Evolutionary conservation across 2,888 invertebrate genomes (phyloP).

Genomic region (Stenodera caucasica): DNA sequence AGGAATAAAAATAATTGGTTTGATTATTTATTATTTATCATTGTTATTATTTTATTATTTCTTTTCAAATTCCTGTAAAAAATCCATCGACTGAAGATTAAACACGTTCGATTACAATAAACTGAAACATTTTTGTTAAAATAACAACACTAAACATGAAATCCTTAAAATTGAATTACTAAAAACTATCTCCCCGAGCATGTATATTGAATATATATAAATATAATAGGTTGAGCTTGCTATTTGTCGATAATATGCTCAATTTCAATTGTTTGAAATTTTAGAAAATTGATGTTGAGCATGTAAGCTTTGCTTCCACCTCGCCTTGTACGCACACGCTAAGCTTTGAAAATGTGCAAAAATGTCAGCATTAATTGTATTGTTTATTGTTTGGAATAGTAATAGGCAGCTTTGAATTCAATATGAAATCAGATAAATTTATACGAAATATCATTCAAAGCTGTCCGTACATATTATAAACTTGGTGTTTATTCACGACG

Average conservation of each 20-base stretch:
- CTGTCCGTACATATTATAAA: slow-evolving; percentile 20
- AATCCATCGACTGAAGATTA: slow-evolving; percentile 30
- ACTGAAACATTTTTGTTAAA: slow-evolving; percentile 50
- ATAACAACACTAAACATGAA: slow-evolving; percentile 51
- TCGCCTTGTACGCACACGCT: slow-evolving; percentile 30
- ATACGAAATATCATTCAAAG: slow-evolving; percentile 12
- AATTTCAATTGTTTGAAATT: neutral
- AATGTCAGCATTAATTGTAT: slow-evolving; percentile 32
- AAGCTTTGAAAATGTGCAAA: slow-evolving; percentile 28
- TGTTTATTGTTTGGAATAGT: slow-evolving; percentile 24
- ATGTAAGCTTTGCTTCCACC: slow-evolving; percentile 27
- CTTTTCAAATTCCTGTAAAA: neutral
- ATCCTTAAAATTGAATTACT: slow-evolving; percentile 48
- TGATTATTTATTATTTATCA: neutral
- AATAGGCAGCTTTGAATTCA: slow-evolving; percentile 24
- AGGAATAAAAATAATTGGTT: neutral
- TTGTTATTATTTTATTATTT: neutral
- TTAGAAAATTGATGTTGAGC: slow-evolving; percentile 17
- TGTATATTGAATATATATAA: slow-evolving; percentile 33
- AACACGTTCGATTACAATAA: slow-evolving; percentile 46
- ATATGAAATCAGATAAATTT: neutral
- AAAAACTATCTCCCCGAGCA: slow-evolving; percentile 46
- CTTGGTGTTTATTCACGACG: slow-evolving; percentile 13
- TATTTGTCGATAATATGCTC: neutral
- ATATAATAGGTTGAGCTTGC: slow-evolving; percentile 23